Conservation (phyloP, 2,888 invertebrate species). For the Neoitamus cyanurus region DNA sequence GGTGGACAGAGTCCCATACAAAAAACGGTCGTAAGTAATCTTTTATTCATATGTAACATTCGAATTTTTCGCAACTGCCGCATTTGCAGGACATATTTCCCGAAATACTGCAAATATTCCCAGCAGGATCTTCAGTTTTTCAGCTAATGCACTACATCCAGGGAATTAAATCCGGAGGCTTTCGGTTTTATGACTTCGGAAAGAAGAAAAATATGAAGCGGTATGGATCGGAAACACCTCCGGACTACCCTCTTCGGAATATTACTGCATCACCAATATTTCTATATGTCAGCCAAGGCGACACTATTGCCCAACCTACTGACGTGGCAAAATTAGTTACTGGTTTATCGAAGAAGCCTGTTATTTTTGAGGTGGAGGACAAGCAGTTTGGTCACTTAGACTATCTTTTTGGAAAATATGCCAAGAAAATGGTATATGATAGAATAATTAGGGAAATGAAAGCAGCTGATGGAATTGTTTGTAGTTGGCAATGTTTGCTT, state of each 20-base stretch:
- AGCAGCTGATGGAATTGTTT: neutral
- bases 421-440: slow-evolving; percentile 33
- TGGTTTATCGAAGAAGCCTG: slow-evolving; percentile 3
- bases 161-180: slow-evolving; percentile 56
- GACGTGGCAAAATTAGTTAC: slow-evolving; percentile 34
- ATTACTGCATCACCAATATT: slow-evolving; percentile 64
- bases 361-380: neutral
- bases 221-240: slow-evolving; percentile 66
- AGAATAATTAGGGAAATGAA: neutral
- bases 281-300: slow-evolving; percentile 67
- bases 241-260: slow-evolving; percentile 64
- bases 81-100: slow-evolving; percentile 68
- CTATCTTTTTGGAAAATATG: slow-evolving; percentile 36
- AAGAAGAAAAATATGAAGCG: slow-evolving; percentile 59
- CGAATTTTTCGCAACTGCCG: neutral
- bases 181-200: slow-evolving; percentile 68
- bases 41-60: neutral
- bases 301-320: slow-evolving; percentile 68
- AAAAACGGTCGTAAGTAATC: neutral
- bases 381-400: slow-evolving; percentile 47
- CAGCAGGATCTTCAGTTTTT: slow-evolving; percentile 68
- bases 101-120: slow-evolving; percentile 70
- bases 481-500: too few species aligned
- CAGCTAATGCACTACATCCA: slow-evolving; percentile 69
- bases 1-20: slow-evolving; percentile 13